Base-by-base conservation (phyloP, 2,113 vertebrate species). In the Lepisosteus oculatus region DNA sequence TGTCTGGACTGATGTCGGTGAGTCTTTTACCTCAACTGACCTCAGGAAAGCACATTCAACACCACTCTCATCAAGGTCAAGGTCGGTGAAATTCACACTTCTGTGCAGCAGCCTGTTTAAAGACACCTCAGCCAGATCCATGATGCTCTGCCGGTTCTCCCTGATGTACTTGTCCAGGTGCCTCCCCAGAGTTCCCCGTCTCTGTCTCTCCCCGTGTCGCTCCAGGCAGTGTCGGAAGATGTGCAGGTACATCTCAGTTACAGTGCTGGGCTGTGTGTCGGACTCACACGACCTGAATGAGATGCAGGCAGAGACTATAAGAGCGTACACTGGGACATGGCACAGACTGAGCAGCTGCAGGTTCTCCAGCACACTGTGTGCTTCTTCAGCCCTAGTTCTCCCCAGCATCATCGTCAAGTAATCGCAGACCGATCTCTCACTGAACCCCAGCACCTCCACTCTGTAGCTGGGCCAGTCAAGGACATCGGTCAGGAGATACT, bases 261-360 rank as follows among this genome's bases (percentile, higher is more conserved):
- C 43, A 44, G 75, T 70, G 15, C 56, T 71, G 9, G 68, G 12
- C 6, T 68, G 68, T 7, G 45, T 43, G 3, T 0, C 5, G 42
- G 3, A 5, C 0, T 54, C 9, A 54, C 11, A 6, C 0, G 4
- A 56, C 6, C 41, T 55, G 61, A 65, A 77, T 1, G 6, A 17
- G 11, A 80, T 41, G 6, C 41, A 78, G 47, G 6, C 29, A 8
- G 54, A 67, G 17, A 77, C 56, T 70, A 81, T 77, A 13, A 71
- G 71, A 0, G 75, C 79, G 70, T 81, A 79, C 68, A 78, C 13
- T 4, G 79, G 79, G 3, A 79, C 77, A 55, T 81, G 75, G 6
- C 79, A 79, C 17, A 81, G 79, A 67, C 72, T 81, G 61, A 78
- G 55, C 54, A 81, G 71, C 41, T 77, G 75, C n/a, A 70, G 59